phyloP scores from a whole-genome alignment of 2,888 invertebrate species.

The Balanococcus diminutus region DNA sequence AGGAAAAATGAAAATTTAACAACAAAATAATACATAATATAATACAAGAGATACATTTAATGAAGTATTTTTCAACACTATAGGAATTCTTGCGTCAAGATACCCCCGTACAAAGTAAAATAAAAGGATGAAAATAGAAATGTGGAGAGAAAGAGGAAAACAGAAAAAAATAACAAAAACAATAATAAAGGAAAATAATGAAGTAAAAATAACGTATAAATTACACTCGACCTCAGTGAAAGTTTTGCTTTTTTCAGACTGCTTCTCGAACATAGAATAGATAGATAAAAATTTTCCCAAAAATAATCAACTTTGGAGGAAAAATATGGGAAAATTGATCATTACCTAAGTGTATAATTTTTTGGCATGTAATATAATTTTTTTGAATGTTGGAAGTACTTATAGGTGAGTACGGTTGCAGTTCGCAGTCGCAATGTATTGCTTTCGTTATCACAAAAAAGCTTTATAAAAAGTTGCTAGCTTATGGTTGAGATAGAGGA shows the following conservation, averaged over 20 bases:
- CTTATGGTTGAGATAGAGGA: neutral
- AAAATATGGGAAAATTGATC: too few species aligned
- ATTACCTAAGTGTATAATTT: neutral
- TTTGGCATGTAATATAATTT: too few species aligned
- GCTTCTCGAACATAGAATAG: neutral
- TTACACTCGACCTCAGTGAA: neutral
- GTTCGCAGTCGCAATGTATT: neutral
- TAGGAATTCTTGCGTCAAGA: neutral
- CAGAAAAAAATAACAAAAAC: conserved; percentile 21
- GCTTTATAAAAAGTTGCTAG: neutral
- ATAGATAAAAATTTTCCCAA: neutral
- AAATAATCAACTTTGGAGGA: neutral
- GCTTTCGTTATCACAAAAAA: conserved; percentile 25
- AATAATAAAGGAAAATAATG: neutral
- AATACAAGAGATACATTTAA: conserved; percentile 1
- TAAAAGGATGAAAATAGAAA: neutral
- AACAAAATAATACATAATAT: conserved; percentile 24
- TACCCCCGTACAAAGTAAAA: neutral
- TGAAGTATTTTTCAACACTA: neutral
- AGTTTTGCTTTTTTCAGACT: conserved; percentile 8
- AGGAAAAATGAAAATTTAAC: conserved; percentile 2
- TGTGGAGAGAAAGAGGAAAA: neutral
- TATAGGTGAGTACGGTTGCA: neutral
- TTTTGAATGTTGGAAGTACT: too few species aligned
- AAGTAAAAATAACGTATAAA: neutral